These are phyloP conservation scores for Tinea trinotella DNA, from an alignment of 2,888 invertebrate species.

Conservation along the genomic window DNA sequence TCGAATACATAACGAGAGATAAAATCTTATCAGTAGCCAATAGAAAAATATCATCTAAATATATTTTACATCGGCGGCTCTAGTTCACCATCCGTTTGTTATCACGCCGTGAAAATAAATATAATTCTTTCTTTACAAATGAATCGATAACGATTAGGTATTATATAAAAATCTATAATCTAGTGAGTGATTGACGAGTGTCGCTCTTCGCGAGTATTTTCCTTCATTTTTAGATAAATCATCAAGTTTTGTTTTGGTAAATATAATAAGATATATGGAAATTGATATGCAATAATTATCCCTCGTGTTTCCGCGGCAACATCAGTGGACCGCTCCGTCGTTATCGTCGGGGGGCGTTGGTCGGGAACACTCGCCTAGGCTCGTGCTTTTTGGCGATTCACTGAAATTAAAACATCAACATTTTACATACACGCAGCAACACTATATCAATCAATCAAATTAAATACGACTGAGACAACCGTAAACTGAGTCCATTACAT, in stretches of 20 bases:
- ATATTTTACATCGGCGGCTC: conserved; percentile 45
- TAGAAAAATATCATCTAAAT: conserved; percentile 73
- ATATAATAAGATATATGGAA: conserved; percentile 60
- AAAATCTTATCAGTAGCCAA: conserved; percentile 70
- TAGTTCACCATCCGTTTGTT: conserved; percentile 24
- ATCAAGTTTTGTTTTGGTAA: conserved; percentile 49
- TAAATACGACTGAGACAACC: too few species aligned
- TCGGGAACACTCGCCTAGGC: conserved; percentile 29
- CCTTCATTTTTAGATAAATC: not conserved
- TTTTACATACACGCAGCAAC: too few species aligned
- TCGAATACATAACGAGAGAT: conserved; percentile 55
- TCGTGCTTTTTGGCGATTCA: conserved; percentile 22
- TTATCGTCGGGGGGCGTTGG: conserved; percentile 18
- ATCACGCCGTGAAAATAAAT: conserved; percentile 33
- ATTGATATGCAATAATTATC: conserved; percentile 42
- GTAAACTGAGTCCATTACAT: too few species aligned
- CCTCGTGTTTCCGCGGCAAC: conserved; percentile 26
- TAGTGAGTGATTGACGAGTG: conserved; percentile 18
- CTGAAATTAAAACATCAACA: too few species aligned
- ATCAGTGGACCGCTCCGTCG: conserved; percentile 40
- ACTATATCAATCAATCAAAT: too few species aligned
- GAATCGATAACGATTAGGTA: conserved; percentile 17
- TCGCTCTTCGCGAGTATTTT: not conserved
- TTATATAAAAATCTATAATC: conserved; percentile 2
- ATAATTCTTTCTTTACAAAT: conserved; percentile 27